Conservation (phyloP, 2,113 vertebrate species). For the Mohoua ochrocephala region DNA sequence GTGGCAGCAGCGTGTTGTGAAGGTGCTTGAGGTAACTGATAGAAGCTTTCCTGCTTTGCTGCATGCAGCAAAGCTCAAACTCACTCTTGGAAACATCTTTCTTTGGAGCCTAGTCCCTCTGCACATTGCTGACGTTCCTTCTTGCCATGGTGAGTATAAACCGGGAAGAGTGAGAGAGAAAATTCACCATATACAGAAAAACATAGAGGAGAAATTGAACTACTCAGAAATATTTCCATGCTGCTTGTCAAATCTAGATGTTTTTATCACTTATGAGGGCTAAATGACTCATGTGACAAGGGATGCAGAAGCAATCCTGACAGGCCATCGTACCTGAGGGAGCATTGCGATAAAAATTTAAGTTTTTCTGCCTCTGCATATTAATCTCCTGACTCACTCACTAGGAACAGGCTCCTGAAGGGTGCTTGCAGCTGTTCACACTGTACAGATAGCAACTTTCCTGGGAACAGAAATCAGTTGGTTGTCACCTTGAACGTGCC, state of each 20-base stretch:
- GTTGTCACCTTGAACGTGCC: not conserved
- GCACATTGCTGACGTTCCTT: not conserved
- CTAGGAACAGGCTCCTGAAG: not conserved
- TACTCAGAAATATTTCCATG: not conserved
- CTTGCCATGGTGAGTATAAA: not conserved
- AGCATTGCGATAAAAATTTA: not conserved
- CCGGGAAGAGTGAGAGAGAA: not conserved
- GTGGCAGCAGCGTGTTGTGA: rapidly evolving
- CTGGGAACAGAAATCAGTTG: not conserved
- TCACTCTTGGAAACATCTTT: not conserved
- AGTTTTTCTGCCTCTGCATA: not conserved
- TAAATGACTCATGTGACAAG: not conserved
- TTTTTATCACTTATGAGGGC: not conserved
- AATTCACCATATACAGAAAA: not conserved
- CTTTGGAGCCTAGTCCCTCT: not conserved
- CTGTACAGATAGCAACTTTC: not conserved
- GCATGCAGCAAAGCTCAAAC: rapidly evolving
- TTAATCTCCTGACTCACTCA: not conserved
- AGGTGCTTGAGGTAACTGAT: rapidly evolving
- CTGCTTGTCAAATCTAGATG: not conserved
- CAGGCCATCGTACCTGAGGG: not conserved
- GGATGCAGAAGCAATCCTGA: not conserved
- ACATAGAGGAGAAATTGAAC: not conserved
- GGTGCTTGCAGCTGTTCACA: not conserved
- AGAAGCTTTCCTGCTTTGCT: not conserved